phyloP scores from a whole-genome alignment of 1,140 invertebrate species.

The Drosophila eugracilis region DNA sequence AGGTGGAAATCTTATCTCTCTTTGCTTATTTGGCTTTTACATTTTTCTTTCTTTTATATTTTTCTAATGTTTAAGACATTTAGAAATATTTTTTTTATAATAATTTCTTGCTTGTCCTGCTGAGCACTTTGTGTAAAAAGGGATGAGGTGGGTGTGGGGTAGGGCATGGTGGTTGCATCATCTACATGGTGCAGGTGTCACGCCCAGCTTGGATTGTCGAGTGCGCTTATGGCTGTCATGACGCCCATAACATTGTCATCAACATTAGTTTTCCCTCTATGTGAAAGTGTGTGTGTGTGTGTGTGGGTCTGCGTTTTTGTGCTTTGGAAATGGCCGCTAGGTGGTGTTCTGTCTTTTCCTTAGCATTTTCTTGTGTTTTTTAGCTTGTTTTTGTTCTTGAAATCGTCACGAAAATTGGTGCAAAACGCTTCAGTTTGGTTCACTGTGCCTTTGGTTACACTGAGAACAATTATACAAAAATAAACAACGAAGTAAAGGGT shows the following conservation, averaged over 20 bases:
- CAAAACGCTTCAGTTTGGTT: constrained; percentile 69
- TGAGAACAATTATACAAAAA: background rate
- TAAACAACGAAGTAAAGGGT: background rate
- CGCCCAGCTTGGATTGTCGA: constrained; percentile 69
- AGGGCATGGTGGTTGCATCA: constrained; percentile 34
- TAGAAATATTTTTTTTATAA: constrained; percentile 52
- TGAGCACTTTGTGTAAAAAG: constrained; percentile 7
- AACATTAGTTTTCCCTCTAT: constrained; percentile 73
- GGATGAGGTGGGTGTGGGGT: background rate
- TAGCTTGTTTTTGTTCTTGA: constrained; percentile 49
- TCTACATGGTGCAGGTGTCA: constrained; percentile 62
- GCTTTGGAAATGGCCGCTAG: constrained; percentile 39
- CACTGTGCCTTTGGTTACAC: constrained; percentile 29
- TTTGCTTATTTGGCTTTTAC: background rate
- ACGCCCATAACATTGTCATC: constrained; percentile 83
- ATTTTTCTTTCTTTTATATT: constrained; percentile 1
- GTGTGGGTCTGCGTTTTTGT: constrained; percentile 12
- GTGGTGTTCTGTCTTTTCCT: constrained; percentile 35
- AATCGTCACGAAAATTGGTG: constrained; percentile 81
- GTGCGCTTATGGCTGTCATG: constrained; percentile 82
- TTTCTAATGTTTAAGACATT: constrained; percentile 39
- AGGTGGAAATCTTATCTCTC: background rate
- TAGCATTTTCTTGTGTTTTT: constrained; percentile 7
- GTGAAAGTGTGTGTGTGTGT: background rate
- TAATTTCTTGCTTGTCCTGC: constrained; percentile 44